These are phyloP conservation scores for Stegana nigrithorax DNA, from an alignment of 2,888 invertebrate species.

Conservation along the genomic window DNA sequence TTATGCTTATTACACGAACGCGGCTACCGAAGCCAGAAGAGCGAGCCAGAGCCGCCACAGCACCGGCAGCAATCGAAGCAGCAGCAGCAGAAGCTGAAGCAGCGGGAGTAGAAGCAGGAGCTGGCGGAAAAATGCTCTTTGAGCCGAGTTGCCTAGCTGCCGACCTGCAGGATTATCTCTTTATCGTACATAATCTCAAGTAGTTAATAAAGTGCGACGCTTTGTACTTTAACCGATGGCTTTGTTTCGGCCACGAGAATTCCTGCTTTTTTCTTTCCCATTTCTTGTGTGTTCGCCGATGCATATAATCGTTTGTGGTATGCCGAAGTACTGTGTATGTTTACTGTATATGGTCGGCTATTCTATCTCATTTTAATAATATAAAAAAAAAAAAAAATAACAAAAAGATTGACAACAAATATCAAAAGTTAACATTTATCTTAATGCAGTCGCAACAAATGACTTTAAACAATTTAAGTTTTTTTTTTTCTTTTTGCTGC, in stretches of 20 bases:
- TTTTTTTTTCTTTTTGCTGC: too few species aligned
- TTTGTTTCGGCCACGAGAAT: constrained; percentile 43
- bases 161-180: constrained; percentile 62
- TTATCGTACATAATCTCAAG: constrained; percentile 67
- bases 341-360: too few species aligned
- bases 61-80: neutral
- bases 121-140: constrained; percentile 46
- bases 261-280: constrained; percentile 27
- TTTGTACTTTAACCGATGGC: constrained; percentile 62
- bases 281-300: constrained; percentile 51
- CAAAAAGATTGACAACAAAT: too few species aligned
- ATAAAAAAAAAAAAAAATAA: too few species aligned
- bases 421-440: too few species aligned
- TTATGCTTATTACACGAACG: constrained; percentile 64
- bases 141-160: constrained; percentile 46
- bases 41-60: constrained; percentile 42
- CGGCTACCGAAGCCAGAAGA: constrained; percentile 54
- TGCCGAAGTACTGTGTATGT: constrained; percentile 47
- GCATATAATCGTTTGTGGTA: constrained; percentile 63
- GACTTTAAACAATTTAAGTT: too few species aligned
- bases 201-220: constrained; percentile 67
- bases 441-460: too few species aligned
- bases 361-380: too few species aligned
- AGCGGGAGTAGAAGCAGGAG: neutral
- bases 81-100: neutral